These are phyloP conservation scores for Luehdorfia chinensis DNA, from an alignment of 1,140 invertebrate species.

Conservation along the genomic window DNA sequence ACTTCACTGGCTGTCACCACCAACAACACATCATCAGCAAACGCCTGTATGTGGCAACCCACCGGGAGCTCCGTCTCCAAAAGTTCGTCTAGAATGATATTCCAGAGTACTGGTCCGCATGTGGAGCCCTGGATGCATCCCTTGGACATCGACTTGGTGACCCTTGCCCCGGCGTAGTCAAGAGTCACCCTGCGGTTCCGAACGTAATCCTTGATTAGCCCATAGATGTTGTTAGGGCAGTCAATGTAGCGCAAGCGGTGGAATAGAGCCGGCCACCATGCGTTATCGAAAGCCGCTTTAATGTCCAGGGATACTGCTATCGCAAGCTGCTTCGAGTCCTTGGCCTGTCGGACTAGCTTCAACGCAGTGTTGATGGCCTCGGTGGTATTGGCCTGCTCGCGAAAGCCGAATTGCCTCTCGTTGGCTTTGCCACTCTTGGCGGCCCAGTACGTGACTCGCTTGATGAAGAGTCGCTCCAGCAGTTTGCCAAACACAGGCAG, in stretches of 20 bases:
- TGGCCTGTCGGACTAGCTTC: background rate
- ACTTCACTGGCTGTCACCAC: background rate
- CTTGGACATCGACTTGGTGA: conserved; percentile 16
- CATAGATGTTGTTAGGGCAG: conserved; percentile 19
- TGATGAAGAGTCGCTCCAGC: conserved; percentile 24
- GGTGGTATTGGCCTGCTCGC: conserved; percentile 15
- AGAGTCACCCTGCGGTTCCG: conserved; percentile 1
- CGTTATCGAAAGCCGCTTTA: conserved; percentile 29
- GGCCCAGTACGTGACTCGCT: conserved; percentile 10
- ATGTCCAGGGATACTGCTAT: conserved; percentile 28
- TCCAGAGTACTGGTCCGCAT: conserved; percentile 22
- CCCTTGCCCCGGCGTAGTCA: background rate
- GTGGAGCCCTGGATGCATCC: conserved; percentile 32
- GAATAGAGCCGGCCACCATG: conserved; percentile 29
- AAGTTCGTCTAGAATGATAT: conserved; percentile 23
- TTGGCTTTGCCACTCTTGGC: background rate
- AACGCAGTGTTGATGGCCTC: conserved; percentile 22
- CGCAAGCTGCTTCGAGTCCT: background rate
- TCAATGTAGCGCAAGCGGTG: conserved; percentile 18
- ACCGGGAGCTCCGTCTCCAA: conserved; percentile 9
- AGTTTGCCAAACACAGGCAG: conserved; percentile 26
- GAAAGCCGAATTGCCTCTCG: conserved; percentile 26
- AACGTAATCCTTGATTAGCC: background rate
- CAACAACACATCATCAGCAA: conserved; percentile 27
- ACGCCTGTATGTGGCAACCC: conserved; percentile 26